Evolutionary conservation across 2,113 vertebrate genomes (phyloP), one percentile per base, ranked within the genome.

Genomic region (Capreolus pygargus): DNA sequence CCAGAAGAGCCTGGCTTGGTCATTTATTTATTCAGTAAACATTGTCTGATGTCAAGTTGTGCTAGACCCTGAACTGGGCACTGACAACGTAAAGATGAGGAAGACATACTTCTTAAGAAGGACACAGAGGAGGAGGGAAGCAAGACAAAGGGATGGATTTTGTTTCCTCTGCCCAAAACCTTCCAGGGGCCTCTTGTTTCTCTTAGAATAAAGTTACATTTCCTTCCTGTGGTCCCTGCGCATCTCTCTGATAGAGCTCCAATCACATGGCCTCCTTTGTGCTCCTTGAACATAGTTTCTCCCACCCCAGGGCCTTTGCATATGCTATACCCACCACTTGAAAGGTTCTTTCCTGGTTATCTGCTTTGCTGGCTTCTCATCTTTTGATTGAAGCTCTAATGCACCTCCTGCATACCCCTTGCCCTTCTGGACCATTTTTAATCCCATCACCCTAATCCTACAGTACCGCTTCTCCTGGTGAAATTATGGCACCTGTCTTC

Each of bases 271-370:
- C 39, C 74, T 84, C 70, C 61, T 70, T 74, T 79, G 43, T 79
- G 27, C 3, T 43, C 36, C 83, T 89, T 4, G 6, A 83, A 93
- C 45, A 64, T 16, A 64, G n/a, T 57, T 94, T 94, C 61, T 85
- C 21, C 64, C n/a, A 43, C 45, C 78, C 52, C 36, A 70, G 93
- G 57, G 54, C 43, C 85, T 97, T 93, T 97, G 96, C n/a, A 60
- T 78, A 61, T 76, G 50, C 67, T 95, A 2, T 91, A 21, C 13
- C 64, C 3, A 5, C 55, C 45, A 30, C 52, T 87, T 76, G 67
- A 92, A 95, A 95, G 78, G 13, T 61, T 89, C 67, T 86, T 85
- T 8, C 78, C 36, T 14, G 2, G 67, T 85, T 76, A 45, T 61
- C 58, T 95, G 45, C 55, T 90, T 58, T 60, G 23, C 36, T 81